Evolutionary conservation across 2,888 invertebrate genomes (phyloP), one percentile per base, ranked within the genome.

Genomic region (Tinea semifulvella): DNA sequence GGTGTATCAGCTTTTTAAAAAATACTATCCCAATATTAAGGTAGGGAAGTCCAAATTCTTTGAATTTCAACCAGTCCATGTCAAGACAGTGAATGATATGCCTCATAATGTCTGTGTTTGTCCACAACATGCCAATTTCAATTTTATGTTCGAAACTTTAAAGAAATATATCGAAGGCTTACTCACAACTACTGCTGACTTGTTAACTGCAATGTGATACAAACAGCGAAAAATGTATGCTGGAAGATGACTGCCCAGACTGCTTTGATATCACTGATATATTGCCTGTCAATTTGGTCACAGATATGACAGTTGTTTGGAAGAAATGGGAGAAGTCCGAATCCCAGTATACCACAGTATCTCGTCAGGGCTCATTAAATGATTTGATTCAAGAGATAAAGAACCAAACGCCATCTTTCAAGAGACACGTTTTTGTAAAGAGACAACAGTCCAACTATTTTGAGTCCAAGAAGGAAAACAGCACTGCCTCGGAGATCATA

Each of bases 91-190:
- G 46, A 16, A 4, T 8, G 25, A 46, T 14, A 46, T 46, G 42
- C 42, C 46, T 8, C 46, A 42, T 17, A 46, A 45, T 39, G 39
- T 45, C 11, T 45, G 45, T 39, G 45, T 45, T 25, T 45, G 39
- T 19, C 8, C 13, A 19, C 28, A 45, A 17, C 45, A 45, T 19
- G 39, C 45, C 26, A 45, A 45, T 39, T 16, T 45, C 18, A 10
- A 39, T 7, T 45, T 27, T 39, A 16, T 45, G 18, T 8, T 45
- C 6, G 45, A 45, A 28, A 14, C 27, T 45, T 17, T 45, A 18
- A 16, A 45, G 16, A 39, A 39, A 20, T 4, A 13, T 42, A 13
- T 11, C 11, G 25, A 8, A n/a, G 16, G n/a, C 16, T 25, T 42
- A n/a, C 42, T 26, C 14, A 6, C 25, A 10, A 42, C 10, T 3